Evolutionary conservation across 2,797 vertebrate species (phyloP).

Genomic region (Sitta carolinensis): DNA sequence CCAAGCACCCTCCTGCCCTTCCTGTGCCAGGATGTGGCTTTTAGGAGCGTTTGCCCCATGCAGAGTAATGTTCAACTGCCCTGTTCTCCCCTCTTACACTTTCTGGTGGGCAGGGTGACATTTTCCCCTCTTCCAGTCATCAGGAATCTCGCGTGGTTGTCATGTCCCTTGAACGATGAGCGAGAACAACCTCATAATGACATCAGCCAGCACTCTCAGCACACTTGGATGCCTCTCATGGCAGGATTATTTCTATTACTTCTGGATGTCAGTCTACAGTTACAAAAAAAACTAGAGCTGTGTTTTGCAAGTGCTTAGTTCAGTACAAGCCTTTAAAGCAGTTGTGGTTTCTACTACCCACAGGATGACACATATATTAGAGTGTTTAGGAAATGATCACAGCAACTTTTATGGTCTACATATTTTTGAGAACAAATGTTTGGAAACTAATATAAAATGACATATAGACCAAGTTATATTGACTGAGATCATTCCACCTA

Average conservation of each 20-base stretch:
- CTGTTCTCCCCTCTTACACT: background rate
- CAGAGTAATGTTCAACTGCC: background rate
- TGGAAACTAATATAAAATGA: background rate
- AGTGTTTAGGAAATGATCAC: conserved; percentile 12
- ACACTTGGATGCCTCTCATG: background rate
- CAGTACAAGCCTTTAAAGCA: background rate
- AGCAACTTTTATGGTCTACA: background rate
- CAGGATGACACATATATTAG: background rate
- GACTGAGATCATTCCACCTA: background rate
- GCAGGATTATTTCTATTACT: conserved; percentile 8
- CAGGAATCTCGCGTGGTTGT: background rate
- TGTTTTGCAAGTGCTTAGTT: background rate
- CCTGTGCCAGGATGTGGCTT: background rate
- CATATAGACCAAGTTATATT: background rate
- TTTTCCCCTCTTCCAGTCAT: background rate
- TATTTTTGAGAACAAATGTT: background rate
- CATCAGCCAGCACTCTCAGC: background rate
- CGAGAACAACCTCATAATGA: background rate
- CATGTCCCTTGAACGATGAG: background rate
- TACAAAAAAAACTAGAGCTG: background rate
- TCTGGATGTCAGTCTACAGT: background rate
- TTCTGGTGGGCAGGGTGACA: background rate
- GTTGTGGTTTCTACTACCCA: conserved; percentile 1
- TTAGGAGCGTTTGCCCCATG: background rate
- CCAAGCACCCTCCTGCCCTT: background rate